phyloP scores from a whole-genome alignment of 2,113 vertebrate genomes.

The Anser brachyrhynchus region DNA sequence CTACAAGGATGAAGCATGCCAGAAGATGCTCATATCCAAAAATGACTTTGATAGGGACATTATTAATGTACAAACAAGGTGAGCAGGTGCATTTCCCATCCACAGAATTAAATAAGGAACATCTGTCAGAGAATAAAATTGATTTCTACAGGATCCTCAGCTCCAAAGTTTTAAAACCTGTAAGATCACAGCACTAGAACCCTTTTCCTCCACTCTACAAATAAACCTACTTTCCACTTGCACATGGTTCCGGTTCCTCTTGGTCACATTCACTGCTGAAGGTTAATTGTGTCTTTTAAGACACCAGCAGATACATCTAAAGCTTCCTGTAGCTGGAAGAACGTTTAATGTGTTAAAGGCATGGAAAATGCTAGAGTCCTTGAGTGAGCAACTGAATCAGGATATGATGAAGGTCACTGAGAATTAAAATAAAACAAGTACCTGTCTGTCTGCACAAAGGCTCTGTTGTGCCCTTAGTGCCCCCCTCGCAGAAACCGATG shows the following conservation, averaged over 20 bases:
- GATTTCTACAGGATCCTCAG: not conserved
- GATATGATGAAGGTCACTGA: constrained; percentile 1
- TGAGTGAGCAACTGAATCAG: not conserved
- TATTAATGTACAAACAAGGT: not conserved
- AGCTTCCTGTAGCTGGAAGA: not conserved
- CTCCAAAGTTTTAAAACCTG: not conserved
- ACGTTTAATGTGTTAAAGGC: constrained; percentile 11
- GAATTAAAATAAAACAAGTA: constrained; percentile 25
- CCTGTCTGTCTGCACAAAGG: not conserved
- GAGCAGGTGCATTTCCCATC: not conserved
- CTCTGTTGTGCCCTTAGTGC: not conserved
- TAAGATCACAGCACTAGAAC: rapidly evolving
- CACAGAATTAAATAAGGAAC: not conserved
- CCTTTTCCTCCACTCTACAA: not conserved
- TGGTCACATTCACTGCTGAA: not conserved
- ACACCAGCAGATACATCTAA: not conserved
- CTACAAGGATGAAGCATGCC: not conserved
- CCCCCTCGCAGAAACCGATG: not conserved
- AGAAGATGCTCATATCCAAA: not conserved
- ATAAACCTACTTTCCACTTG: not conserved
- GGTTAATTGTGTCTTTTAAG: not conserved
- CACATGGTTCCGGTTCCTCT: not conserved
- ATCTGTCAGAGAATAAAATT: not conserved
- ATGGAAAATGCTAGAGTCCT: not conserved
- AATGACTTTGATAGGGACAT: not conserved